phyloP scores from a whole-genome alignment of 2,888 invertebrate species.

The Xylota sylvarum region DNA sequence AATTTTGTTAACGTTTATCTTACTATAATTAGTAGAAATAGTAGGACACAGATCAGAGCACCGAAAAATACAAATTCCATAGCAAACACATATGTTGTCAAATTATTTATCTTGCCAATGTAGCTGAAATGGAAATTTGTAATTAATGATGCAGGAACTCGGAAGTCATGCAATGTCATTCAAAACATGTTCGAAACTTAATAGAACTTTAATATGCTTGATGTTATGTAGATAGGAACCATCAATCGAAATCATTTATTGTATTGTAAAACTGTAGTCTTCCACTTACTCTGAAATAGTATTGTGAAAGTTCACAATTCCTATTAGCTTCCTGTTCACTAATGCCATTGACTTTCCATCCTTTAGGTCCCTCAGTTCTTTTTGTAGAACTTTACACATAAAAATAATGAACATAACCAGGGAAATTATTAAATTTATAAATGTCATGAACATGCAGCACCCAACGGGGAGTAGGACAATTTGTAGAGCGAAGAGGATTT shows the following conservation, averaged over 20 bases:
- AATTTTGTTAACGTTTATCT: not conserved
- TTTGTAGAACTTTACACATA: constrained; percentile 50
- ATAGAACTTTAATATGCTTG: too few relatives aligned
- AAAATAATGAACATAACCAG: constrained; percentile 55
- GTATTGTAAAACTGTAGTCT: not conserved
- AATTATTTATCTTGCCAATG: constrained; percentile 41
- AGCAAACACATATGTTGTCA: constrained; percentile 54
- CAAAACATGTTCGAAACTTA: not conserved
- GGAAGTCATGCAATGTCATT: too few relatives aligned
- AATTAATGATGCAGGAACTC: not conserved
- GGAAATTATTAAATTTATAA: constrained; percentile 49
- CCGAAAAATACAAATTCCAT: constrained; percentile 62
- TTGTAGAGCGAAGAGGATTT: constrained; percentile 37
- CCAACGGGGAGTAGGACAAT: constrained; percentile 47
- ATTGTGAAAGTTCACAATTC: constrained; percentile 48
- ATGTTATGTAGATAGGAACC: too few relatives aligned
- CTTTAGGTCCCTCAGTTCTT: constrained; percentile 17
- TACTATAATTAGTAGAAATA: constrained; percentile 61
- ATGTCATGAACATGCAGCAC: constrained; percentile 68
- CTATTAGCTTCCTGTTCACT: constrained; percentile 13
- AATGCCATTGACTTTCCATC: not conserved
- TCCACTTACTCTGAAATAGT: constrained; percentile 37
- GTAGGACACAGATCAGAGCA: constrained; percentile 56
- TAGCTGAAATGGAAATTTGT: constrained; percentile 34
- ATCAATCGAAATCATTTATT: too few relatives aligned